A percentile compares a stretch with the other conserved stretches of the same genome.
These are phyloP conservation scores for Spizella passerina DNA, from an alignment of 2,797 vertebrate species.

Conservation along the genomic window DNA sequence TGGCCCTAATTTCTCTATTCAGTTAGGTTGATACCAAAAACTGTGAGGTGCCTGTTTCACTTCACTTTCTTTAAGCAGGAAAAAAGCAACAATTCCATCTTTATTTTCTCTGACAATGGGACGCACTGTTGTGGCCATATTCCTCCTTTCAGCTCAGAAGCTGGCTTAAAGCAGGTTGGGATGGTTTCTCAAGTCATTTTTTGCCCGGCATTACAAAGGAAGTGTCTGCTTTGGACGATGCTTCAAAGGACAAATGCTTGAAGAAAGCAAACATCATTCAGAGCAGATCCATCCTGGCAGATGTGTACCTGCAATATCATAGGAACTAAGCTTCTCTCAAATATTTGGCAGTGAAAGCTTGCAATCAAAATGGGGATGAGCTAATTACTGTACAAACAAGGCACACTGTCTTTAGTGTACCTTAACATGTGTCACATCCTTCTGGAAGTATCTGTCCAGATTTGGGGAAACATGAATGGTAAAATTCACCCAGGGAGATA, in stretches of 20 bases:
- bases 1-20: not conserved
- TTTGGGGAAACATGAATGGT: not conserved
- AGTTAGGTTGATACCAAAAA: not conserved
- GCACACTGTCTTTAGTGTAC: not conserved
- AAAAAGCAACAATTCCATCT: not conserved
- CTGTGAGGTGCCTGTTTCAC: not conserved
- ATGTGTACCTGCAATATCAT: not conserved
- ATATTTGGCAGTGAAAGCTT: not conserved
- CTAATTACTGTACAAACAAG: not conserved
- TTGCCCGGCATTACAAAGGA: not conserved
- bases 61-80: not conserved
- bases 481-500: not conserved
- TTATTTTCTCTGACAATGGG: not conserved
- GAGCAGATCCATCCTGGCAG: not conserved
- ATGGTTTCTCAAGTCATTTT: not conserved
- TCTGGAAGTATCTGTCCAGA: not conserved
- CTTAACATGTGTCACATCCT: not conserved
- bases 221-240: not conserved
- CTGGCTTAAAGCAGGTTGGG: not conserved
- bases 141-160: not conserved
- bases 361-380: not conserved
- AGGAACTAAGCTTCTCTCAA: not conserved
- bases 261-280: not conserved
- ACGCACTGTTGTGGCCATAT: not conserved
- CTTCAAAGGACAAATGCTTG: not conserved